A percentile compares a stretch with the other conserved stretches of the same genome.
Evolutionary conservation across 2,888 invertebrate species (phyloP).

Genomic region (Synanthedon vespiformis): DNA sequence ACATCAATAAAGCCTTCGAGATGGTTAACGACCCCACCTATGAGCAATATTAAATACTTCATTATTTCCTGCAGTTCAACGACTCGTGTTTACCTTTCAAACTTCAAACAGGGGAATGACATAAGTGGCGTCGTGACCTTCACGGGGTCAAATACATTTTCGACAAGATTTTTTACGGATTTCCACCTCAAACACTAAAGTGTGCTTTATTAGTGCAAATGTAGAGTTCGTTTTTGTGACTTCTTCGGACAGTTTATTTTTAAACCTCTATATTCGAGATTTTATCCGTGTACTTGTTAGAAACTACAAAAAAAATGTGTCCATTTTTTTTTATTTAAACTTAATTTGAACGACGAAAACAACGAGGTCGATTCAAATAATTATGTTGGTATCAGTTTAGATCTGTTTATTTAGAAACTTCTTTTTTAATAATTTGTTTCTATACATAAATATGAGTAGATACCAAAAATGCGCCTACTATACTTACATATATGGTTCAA

Average conservation of each 20-base stretch:
- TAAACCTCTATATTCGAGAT: too few species aligned
- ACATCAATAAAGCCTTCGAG: not conserved
- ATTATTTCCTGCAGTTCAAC: constrained; percentile 28
- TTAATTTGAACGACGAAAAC: too few species aligned
- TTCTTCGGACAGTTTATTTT: not conserved
- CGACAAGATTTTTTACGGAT: constrained; percentile 6
- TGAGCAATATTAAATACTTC: constrained; percentile 34
- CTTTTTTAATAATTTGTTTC: too few species aligned
- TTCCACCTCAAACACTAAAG: not conserved
- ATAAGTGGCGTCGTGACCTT: constrained; percentile 29
- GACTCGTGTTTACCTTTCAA: constrained; percentile 12
- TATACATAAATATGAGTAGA: too few species aligned
- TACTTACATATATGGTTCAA: too few species aligned
- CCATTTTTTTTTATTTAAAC: too few species aligned
- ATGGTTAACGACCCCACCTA: constrained; percentile 12
- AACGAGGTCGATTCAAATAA: too few species aligned
- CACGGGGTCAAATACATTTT: constrained; percentile 27
- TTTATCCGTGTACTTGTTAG: too few species aligned
- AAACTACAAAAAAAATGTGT: too few species aligned
- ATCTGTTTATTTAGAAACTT: too few species aligned
- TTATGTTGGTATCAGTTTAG: too few species aligned
- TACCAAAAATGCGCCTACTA: too few species aligned
- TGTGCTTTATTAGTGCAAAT: not conserved
- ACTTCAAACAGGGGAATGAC: constrained; percentile 3
- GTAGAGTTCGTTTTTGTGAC: not conserved